Evolutionary conservation across 2,113 vertebrate species (phyloP).

Genomic region (Phoxinus phoxinus): DNA sequence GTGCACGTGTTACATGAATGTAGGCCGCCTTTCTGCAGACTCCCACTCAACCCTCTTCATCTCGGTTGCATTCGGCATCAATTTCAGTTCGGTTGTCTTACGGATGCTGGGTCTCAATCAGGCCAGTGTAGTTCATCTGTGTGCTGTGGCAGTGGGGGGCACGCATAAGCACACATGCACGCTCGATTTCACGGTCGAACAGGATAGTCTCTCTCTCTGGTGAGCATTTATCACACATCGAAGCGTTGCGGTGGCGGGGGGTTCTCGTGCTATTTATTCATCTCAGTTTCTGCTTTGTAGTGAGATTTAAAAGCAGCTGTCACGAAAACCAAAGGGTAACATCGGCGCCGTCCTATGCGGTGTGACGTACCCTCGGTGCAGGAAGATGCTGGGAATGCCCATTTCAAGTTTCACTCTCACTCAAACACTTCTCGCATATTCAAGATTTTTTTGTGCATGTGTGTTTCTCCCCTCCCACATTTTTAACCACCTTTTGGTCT

Average conservation of each 20-base stretch:
- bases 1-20: slow-evolving; percentile 43
- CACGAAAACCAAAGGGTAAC: neutral
- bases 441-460: neutral
- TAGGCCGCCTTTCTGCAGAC: slow-evolving; percentile 50
- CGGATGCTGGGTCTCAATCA: slow-evolving; percentile 16
- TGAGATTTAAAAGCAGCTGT: neutral
- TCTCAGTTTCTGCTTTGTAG: neutral
- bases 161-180: slow-evolving; percentile 6
- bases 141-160: neutral
- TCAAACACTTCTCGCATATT: neutral
- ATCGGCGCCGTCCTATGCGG: no score
- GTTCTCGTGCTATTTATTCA: neutral
- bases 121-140: slow-evolving; percentile 6
- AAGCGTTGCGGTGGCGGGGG: neutral
- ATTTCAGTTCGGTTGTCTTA: neutral
- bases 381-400: slow-evolving; percentile 7
- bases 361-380: neutral
- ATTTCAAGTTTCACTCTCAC: neutral
- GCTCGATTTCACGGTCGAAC: slow-evolving; percentile 4
- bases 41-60: slow-evolving; percentile 19
- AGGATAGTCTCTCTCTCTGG: neutral
- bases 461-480: slow-evolving; percentile 3
- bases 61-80: neutral
- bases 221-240: neutral
- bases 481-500: slow-evolving; percentile 25